Conservation (phyloP, 2,113 vertebrate genomes). For the Serilophus lunatus region DNA sequence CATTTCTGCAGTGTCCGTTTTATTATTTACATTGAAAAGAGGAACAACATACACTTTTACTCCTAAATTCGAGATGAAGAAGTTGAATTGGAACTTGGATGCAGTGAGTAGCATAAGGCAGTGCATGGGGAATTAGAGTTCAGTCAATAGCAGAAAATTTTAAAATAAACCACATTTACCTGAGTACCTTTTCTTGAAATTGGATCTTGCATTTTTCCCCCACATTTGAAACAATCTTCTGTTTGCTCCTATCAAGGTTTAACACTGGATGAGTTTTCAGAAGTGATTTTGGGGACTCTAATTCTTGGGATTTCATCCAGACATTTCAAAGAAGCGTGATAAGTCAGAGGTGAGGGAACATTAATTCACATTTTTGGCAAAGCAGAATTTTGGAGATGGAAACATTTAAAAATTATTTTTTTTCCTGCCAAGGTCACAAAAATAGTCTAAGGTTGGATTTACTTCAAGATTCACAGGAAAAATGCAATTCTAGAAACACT, state of each 20-base stretch:
- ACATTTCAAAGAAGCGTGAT: conserved; percentile 17
- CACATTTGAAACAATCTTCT: neutral
- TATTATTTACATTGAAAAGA: neutral
- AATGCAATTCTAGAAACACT: neutral
- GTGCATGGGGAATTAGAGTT: neutral
- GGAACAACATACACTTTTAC: neutral
- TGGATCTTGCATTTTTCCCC: neutral
- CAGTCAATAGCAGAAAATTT: neutral
- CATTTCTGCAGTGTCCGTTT: neutral
- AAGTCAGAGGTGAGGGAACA: conserved; percentile 1
- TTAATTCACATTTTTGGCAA: neutral
- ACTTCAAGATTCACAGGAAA: neutral
- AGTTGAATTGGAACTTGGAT: neutral
- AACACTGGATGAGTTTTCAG: conserved; percentile 30
- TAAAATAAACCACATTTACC: neutral
- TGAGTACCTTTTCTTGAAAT: neutral
- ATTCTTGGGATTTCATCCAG: conserved; percentile 18
- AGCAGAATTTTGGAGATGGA: neutral
- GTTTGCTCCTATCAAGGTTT: conserved; percentile 23
- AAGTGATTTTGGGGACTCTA: conserved; percentile 28
- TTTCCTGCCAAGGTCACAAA: neutral
- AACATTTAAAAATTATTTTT: neutral
- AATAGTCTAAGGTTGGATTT: neutral
- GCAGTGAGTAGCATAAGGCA: neutral
- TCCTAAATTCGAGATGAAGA: neutral